phyloP scores from a whole-genome alignment of 2,797 vertebrate genomes.

The Enteromius afrohamiltoni region DNA sequence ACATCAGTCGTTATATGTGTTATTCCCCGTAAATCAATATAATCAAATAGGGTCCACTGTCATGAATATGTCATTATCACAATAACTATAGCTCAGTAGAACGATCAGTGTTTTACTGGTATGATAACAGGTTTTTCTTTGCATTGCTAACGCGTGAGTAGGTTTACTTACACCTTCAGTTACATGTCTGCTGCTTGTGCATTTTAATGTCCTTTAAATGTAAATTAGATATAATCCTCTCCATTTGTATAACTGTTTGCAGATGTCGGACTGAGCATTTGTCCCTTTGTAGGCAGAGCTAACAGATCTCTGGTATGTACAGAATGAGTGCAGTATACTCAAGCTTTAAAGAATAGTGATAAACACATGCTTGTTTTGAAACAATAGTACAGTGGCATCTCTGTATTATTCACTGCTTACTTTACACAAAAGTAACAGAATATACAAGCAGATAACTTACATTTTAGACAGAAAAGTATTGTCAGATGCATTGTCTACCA shows the following conservation, averaged over 20 bases:
- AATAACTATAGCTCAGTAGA: not conserved
- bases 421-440: not conserved
- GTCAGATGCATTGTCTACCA: no score
- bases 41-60: not conserved
- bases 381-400: not conserved
- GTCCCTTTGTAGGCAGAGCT: not conserved
- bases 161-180: slow-evolving; percentile 6
- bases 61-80: not conserved
- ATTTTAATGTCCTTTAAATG: slow-evolving; percentile 24
- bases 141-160: not conserved
- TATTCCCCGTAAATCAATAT: slow-evolving; percentile 37
- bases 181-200: not conserved
- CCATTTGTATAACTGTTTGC: not conserved
- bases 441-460: slow-evolving; percentile 1
- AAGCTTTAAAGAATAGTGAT: slow-evolving; percentile 3
- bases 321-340: slow-evolving; percentile 44
- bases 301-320: slow-evolving; percentile 33
- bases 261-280: slow-evolving; percentile 33
- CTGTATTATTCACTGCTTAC: not conserved
- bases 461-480: not conserved
- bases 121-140: slow-evolving; percentile 41
- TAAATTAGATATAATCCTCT: not conserved
- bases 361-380: not conserved
- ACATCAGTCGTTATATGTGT: slow-evolving; percentile 8
- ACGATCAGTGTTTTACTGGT: slow-evolving; percentile 46